These are phyloP conservation scores for Propsilocerus akamusi DNA, from an alignment of 1,140 invertebrate species.

Conservation along the genomic window DNA sequence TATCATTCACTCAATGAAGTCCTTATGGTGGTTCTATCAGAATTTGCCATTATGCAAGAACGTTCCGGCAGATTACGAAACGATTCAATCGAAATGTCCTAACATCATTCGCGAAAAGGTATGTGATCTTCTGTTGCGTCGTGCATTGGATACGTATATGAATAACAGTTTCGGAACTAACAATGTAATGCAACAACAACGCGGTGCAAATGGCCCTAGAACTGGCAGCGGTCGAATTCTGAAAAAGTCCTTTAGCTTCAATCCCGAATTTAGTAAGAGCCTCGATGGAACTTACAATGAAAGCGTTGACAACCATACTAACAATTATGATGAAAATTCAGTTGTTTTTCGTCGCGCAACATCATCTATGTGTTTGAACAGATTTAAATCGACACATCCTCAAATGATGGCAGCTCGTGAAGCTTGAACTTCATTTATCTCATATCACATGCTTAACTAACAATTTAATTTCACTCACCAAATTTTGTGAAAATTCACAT, in stretches of 20 bases:
- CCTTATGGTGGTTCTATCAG: slow-evolving; percentile 9
- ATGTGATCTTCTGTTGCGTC: slow-evolving; percentile 11
- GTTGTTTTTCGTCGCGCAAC: background rate
- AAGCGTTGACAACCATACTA: background rate
- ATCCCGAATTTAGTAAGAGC: background rate
- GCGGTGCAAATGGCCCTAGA: no score
- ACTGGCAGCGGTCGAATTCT: background rate
- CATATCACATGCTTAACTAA: no score
- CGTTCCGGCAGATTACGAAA: slow-evolving; percentile 18
- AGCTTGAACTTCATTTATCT: no score
- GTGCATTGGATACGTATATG: no score
- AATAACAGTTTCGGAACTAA: no score
- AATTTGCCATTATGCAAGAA: slow-evolving; percentile 13
- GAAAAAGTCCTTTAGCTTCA: background rate
- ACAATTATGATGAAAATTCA: no score
- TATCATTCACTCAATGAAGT: slow-evolving; percentile 20
- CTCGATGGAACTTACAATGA: background rate
- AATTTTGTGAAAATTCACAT: no score
- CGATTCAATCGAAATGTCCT: slow-evolving; percentile 17
- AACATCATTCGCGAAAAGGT: slow-evolving; percentile 23
- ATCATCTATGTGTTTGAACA: background rate
- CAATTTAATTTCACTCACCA: no score
- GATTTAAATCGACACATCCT: background rate
- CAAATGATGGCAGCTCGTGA: background rate
- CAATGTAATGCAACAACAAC: no score